Percentiles rank a stretch among this genome's conserved stretches.
These are phyloP conservation scores for Euclidia mi DNA, from an alignment of 2,888 invertebrate species.

Conservation along the genomic window DNA sequence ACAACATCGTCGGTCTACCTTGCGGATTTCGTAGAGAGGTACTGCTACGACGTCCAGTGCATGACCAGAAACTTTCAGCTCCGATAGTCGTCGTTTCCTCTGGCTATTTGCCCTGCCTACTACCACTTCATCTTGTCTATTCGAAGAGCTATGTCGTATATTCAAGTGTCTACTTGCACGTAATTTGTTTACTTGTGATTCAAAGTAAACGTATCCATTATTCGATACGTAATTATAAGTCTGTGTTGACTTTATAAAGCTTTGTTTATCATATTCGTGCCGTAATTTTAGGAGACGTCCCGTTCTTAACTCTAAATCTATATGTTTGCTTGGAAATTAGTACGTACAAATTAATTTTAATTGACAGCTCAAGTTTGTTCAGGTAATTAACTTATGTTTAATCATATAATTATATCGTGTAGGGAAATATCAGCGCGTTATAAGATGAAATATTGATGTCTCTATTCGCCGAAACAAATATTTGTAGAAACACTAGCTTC, in stretches of 20 bases:
- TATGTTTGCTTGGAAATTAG: conserved; percentile 3
- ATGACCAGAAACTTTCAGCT: too few species aligned
- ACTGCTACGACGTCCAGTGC: too few species aligned
- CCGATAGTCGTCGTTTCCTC: too few species aligned
- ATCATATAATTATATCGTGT: background rate
- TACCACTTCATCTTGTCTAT: too few species aligned
- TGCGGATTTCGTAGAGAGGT: too few species aligned
- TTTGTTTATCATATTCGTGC: conserved; percentile 22
- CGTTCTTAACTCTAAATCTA: background rate
- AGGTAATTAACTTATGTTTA: background rate
- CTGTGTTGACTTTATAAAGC: conserved; percentile 35
- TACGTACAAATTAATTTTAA: conserved; percentile 1
- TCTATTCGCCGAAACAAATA: too few species aligned
- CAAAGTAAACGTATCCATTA: conserved; percentile 18
- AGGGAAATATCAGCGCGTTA: background rate
- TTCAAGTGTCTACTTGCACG: background rate
- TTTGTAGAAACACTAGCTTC: too few species aligned
- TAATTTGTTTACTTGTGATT: conserved; percentile 26
- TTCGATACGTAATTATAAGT: conserved; percentile 30
- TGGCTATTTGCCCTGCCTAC: too few species aligned
- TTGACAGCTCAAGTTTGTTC: background rate
- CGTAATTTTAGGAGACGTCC: conserved; percentile 22
- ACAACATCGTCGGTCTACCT: too few species aligned
- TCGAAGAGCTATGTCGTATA: too few species aligned
- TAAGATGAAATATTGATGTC: too few species aligned